A percentile compares a stretch with the other conserved stretches of the same genome.
Conservation (phyloP, 2,113 vertebrate genomes). For the Uria aalge region DNA sequence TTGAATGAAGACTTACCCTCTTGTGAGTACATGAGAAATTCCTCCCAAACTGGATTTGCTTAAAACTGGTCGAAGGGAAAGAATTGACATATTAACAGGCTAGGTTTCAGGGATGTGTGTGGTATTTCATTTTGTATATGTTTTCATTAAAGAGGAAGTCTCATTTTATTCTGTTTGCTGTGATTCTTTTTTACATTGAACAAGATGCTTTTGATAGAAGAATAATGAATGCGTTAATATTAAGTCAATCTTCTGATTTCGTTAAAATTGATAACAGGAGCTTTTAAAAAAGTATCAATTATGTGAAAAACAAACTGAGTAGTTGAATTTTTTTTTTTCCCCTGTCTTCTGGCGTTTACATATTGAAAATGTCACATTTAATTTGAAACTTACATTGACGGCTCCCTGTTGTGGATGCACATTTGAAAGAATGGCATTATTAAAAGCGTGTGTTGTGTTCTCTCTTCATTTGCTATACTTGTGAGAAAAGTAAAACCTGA, state of each 20-base stretch:
- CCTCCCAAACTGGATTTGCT: not conserved
- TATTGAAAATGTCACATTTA: not conserved
- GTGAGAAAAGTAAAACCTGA: not conserved
- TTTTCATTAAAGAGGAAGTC: not conserved
- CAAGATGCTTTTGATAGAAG: not conserved
- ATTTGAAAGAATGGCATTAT: not conserved
- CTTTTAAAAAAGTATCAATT: not conserved
- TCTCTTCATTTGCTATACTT: not conserved
- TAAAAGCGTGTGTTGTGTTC: not conserved
- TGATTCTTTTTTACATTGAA: not conserved
- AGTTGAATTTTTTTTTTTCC: not conserved
- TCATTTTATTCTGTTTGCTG: not conserved
- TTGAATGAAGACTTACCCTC: not conserved
- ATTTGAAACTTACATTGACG: not conserved
- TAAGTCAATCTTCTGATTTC: not conserved
- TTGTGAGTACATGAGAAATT: not conserved
- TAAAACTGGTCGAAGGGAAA: not conserved
- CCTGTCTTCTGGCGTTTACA: not conserved
- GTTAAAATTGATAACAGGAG: not conserved
- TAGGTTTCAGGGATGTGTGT: not conserved
- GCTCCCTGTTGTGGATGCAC: not conserved
- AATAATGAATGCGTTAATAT: not conserved
- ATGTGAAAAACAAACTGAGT: not conserved
- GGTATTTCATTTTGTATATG: not conserved
- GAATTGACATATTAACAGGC: not conserved